phyloP scores from a whole-genome alignment of 2,888 invertebrate species.

The Trissolcus brochymenae region DNA sequence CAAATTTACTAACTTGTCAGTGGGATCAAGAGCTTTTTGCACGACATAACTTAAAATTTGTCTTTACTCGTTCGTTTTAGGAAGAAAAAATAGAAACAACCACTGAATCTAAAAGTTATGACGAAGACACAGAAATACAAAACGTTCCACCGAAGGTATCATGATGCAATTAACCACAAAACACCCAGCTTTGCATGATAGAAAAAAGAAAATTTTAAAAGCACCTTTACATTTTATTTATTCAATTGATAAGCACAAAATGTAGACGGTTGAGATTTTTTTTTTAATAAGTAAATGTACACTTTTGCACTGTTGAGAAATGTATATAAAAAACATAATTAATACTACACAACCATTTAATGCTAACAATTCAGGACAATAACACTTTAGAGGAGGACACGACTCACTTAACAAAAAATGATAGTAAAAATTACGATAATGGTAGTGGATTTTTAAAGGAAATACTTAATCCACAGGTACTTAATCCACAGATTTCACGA shows the following conservation, averaged over 20 bases:
- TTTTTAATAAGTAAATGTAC: constrained; percentile 2
- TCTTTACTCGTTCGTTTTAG: constrained; percentile 26
- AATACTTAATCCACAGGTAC: constrained; percentile 48
- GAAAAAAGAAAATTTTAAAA: constrained; percentile 28
- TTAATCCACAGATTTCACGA: constrained; percentile 34
- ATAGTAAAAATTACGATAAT: constrained; percentile 41
- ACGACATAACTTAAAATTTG: neutral
- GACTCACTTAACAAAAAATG: constrained; percentile 37
- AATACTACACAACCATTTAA: constrained; percentile 44
- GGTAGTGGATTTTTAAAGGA: constrained; percentile 41
- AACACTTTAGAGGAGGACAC: constrained; percentile 44
- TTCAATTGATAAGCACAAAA: constrained; percentile 3
- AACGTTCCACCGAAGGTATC: constrained; percentile 37
- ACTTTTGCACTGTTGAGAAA: constrained; percentile 19
- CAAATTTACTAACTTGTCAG: neutral
- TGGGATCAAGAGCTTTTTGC: no score
- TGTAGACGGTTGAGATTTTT: neutral
- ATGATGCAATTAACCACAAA: neutral
- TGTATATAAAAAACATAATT: constrained; percentile 22
- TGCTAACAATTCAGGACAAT: constrained; percentile 45
- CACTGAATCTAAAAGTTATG: constrained; percentile 19
- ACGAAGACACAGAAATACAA: constrained; percentile 21
- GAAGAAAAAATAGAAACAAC: constrained; percentile 30
- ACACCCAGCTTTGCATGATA: constrained; percentile 37
- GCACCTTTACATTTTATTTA: neutral